phyloP scores from a whole-genome alignment of 2,797 vertebrate species.

The Chelidonichthys spinosus region DNA sequence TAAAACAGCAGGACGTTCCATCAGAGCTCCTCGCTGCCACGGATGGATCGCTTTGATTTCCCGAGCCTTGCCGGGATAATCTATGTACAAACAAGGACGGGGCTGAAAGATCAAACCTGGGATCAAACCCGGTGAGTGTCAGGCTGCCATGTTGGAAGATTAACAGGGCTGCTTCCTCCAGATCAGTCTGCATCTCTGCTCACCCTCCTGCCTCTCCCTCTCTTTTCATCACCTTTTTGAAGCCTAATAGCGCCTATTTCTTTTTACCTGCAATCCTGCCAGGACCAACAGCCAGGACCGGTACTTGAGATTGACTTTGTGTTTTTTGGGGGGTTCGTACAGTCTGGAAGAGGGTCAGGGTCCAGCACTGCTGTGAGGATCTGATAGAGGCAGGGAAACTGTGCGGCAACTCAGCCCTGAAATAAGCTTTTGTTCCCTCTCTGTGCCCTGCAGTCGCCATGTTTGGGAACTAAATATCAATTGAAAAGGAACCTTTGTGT shows the following conservation, averaged over 20 bases:
- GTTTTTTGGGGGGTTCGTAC: slow-evolving; percentile 26
- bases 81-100: slow-evolving; percentile 71
- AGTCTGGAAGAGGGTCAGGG: slow-evolving; percentile 40
- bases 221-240: slow-evolving; percentile 34
- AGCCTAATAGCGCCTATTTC: slow-evolving; percentile 27
- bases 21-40: slow-evolving; percentile 12
- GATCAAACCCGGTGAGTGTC: slow-evolving; percentile 61
- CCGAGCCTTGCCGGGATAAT: slow-evolving; percentile 53
- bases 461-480: slow-evolving; percentile 30
- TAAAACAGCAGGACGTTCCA: slow-evolving; percentile 19
- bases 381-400: slow-evolving; percentile 60
- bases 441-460: slow-evolving; percentile 41
- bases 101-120: slow-evolving; percentile 66
- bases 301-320: slow-evolving; percentile 41
- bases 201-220: slow-evolving; percentile 40
- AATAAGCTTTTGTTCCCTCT: slow-evolving; percentile 54
- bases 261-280: slow-evolving; percentile 30
- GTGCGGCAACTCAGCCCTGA: slow-evolving; percentile 60
- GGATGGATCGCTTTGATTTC: slow-evolving; percentile 63
- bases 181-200: slow-evolving; percentile 61
- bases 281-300: slow-evolving; percentile 16
- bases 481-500: slow-evolving; percentile 13
- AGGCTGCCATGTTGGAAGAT: slow-evolving; percentile 63
- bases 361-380: slow-evolving; percentile 39
- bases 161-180: slow-evolving; percentile 47